phyloP scores from a whole-genome alignment of 2,888 invertebrate species.

The Apocheima hispidaria region DNA sequence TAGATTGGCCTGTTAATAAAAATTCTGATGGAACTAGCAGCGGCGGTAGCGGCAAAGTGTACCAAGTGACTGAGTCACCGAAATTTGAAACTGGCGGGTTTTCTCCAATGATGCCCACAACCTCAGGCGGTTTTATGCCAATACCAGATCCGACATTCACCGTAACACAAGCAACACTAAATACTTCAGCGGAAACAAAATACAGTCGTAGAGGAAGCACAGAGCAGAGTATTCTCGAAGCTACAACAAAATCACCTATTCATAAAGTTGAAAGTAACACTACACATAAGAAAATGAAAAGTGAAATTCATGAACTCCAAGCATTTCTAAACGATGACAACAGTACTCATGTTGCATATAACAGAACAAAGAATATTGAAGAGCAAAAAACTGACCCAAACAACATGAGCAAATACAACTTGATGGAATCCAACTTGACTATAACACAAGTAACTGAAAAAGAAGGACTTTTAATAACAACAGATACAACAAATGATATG shows the following conservation, averaged over 20 bases:
- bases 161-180: conserved; percentile 55
- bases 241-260: conserved; percentile 59
- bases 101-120: conserved; percentile 90
- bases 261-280: conserved; percentile 64
- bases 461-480: conserved; percentile 76
- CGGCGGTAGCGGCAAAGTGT: conserved; percentile 52
- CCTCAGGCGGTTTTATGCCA: conserved; percentile 91
- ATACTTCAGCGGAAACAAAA: conserved; percentile 50
- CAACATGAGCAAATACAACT: conserved; percentile 74
- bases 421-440: conserved; percentile 79
- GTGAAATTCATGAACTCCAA: conserved; percentile 79
- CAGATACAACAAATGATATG: conserved; percentile 78
- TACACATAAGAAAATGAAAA: conserved; percentile 74
- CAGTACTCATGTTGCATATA: conserved; percentile 75
- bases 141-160: conserved; percentile 76
- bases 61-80: conserved; percentile 80
- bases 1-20: conserved; percentile 77
- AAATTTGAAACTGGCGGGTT: conserved; percentile 92
- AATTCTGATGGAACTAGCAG: conserved; percentile 57
- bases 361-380: conserved; percentile 77
- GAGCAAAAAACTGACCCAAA: conserved; percentile 74
- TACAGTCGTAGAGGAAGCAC: conserved; percentile 58
- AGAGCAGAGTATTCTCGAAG: conserved; percentile 54
- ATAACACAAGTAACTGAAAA: conserved; percentile 79
- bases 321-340: conserved; percentile 75